These are phyloP conservation scores for Melieria picta DNA, from an alignment of 2,888 invertebrate genomes.

Conservation along the genomic window DNA sequence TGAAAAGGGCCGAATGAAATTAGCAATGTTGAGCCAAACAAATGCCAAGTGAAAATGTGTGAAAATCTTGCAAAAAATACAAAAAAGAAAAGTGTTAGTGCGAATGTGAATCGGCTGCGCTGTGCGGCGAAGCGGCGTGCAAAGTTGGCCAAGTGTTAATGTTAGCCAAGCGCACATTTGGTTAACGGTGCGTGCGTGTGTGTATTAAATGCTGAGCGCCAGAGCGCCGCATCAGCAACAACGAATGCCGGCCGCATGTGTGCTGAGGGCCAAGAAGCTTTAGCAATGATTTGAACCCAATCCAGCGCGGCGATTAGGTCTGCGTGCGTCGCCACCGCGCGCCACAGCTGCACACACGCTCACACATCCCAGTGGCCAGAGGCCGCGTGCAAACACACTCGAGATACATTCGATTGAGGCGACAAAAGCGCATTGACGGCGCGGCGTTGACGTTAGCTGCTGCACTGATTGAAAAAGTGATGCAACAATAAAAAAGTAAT, in stretches of 20 bases:
- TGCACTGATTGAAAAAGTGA: too few relatives aligned
- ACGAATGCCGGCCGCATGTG: neutral
- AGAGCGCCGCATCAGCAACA: neutral
- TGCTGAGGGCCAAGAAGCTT: constrained; percentile 34
- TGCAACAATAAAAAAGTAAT: too few relatives aligned
- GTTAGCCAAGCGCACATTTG: too few relatives aligned
- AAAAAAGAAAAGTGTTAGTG: neutral
- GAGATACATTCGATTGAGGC: too few relatives aligned
- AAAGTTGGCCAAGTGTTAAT: too few relatives aligned
- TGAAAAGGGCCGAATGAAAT: neutral
- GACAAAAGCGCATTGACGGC: too few relatives aligned
- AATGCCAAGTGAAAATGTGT: neutral
- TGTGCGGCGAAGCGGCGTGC: too few relatives aligned
- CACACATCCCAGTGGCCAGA: too few relatives aligned
- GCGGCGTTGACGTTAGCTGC: too few relatives aligned
- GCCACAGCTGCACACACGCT: too few relatives aligned
- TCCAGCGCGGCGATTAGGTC: constrained; percentile 36
- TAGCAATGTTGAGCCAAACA: neutral
- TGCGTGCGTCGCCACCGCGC: constrained; percentile 12
- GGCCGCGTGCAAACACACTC: too few relatives aligned
- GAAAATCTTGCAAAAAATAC: neutral
- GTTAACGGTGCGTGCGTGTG: neutral
- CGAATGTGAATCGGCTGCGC: too few relatives aligned
- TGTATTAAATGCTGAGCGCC: constrained; percentile 6
- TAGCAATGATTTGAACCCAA: constrained; percentile 43